phyloP scores from a whole-genome alignment of 2,113 vertebrate genomes.

The Odobenus rosmarus region DNA sequence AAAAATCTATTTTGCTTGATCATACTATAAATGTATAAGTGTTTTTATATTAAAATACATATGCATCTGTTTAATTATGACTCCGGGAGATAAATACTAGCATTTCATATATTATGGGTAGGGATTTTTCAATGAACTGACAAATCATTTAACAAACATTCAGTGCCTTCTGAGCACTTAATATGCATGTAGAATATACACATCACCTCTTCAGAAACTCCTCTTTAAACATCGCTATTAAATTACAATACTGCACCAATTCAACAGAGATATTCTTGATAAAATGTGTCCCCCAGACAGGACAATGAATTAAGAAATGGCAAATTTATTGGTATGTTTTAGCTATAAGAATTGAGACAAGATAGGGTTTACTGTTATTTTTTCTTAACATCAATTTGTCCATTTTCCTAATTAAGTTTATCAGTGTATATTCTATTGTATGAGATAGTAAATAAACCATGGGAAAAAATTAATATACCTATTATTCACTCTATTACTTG shows the following conservation, averaged over 20 bases:
- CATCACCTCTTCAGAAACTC: not conserved
- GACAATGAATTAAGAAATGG: not conserved
- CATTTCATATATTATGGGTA: not conserved
- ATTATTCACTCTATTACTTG: not conserved
- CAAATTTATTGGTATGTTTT: not conserved
- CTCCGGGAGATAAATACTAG: not conserved
- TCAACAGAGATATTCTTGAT: not conserved
- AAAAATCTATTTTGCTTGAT: not conserved
- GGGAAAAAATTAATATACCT: not conserved
- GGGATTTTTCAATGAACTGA: not conserved
- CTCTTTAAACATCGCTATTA: not conserved
- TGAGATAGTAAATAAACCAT: not conserved
- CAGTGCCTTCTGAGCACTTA: not conserved
- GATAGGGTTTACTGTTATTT: not conserved
- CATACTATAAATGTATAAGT: not conserved
- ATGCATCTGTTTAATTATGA: not conserved
- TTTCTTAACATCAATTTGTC: not conserved
- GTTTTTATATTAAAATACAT: not conserved
- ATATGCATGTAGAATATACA: not conserved
- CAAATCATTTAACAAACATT: not conserved
- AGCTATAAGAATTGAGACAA: not conserved
- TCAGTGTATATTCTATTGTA: not conserved
- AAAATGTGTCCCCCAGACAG: not conserved
- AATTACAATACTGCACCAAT: not conserved
- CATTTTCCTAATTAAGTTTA: not conserved